Evolutionary conservation across 2,797 vertebrate genomes (phyloP).

Genomic region (Lycodopsis pacificus): DNA sequence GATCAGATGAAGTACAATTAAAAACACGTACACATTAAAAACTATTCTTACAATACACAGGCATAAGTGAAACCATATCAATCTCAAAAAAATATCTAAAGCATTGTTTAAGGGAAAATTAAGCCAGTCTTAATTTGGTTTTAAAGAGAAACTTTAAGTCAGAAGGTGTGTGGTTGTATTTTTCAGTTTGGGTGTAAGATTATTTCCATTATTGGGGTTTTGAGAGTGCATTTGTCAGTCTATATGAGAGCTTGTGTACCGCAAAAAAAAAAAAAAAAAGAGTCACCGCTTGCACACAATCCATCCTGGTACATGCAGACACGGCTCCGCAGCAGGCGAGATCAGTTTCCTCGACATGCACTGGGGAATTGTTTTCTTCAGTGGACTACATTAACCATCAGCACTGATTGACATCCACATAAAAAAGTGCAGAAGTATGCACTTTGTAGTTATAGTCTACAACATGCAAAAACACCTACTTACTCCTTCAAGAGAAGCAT

Average conservation of each 20-base stretch:
- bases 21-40: neutral
- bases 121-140: neutral
- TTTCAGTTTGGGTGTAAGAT: neutral
- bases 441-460: constrained; percentile 1
- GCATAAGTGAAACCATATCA: neutral
- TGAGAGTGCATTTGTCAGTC: neutral
- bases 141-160: no score
- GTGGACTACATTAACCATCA: neutral
- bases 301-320: neutral
- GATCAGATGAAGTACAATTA: constrained; percentile 11
- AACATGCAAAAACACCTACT: neutral
- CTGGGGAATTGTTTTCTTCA: neutral
- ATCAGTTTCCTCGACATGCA: neutral
- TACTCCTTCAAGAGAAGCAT: neutral
- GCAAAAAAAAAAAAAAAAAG: no score
- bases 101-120: neutral
- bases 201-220: neutral
- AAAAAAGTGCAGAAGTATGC: neutral
- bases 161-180: neutral
- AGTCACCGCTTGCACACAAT: neutral
- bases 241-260: neutral
- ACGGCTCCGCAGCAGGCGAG: neutral
- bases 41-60: neutral
- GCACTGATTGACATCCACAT: neutral
- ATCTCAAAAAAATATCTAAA: neutral